Evolutionary conservation across 1,140 invertebrate genomes (phyloP), one percentile per base, ranked within the genome.

Genomic region (Scaptomyza montana): DNA sequence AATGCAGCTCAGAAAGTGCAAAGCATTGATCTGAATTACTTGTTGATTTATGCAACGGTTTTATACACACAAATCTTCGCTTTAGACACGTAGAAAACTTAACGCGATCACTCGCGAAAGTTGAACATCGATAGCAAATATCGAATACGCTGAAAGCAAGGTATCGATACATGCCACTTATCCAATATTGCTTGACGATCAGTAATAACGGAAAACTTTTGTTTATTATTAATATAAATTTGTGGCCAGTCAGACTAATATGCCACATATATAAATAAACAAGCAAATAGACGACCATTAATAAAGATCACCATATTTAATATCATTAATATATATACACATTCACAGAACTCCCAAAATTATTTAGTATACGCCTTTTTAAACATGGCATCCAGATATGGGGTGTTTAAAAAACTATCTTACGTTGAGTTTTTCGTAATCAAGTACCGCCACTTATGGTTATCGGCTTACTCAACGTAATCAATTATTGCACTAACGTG

Each of bases 1-100:
- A 54, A 57, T 61, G 33, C 59, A 74, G 59, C 9, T 50, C 53
- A 63, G 68, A 33, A 67, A 51, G 67, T 56, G 60, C 60, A 53
- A 69, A 19, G 33, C 21, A 49, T 13, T 60, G 36, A 63, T 80
- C 72, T 87, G 76, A 79, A n/a, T 84, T 89, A 89, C 84, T 84
- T 89, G 68, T 60, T 84, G 77, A 62, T 84, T 87, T 89, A 89
- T 68, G 84, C 84, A 89, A 89, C 69, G 60, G 69, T 74, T 87
- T 89, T 87, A 87, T 87, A 89, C 43, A 78, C 75, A 89, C 67
- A 79, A 84, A 74, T 67, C 64, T 59, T 78, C 33, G 69, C 57
- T 59, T 72, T 30, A 61, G 61, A 64, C 63, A 73, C 65, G 69
- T 54, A 73, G 50, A 71, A 73, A 66, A 64, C 64, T 72, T 62